Base-by-base conservation (phyloP, 2,888 invertebrate genomes). In the Drosophila anomelani region DNA sequence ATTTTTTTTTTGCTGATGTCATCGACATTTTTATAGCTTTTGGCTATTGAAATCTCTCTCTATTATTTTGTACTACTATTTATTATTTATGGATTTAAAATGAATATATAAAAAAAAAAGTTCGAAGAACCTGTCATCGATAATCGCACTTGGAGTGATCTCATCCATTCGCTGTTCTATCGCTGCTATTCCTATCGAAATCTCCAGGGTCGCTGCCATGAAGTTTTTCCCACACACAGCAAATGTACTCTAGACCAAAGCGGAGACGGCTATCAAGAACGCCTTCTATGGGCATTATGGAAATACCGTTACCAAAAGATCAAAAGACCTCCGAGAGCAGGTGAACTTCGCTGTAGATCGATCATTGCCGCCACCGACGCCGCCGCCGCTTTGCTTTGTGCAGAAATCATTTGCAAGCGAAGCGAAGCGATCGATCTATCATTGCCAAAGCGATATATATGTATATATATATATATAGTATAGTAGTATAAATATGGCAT, bases 211-310 rank as follows among this genome's bases (percentile, higher is more conserved):
- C 68, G 57, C 47, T 41, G 46, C 51, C 51, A 23, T 36, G 51
- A 38, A n/a, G 34, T 57, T 67, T 67, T 68, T 56, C 56, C 68
- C 56, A 68, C 56, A 68, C 67, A 49, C 49, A 23, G 34, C n/a
- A n/a, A n/a, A 26, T 26, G 5, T 26, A 26, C 26, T 26, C 26
- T 26, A 26, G 60, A 38, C 15, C 64, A 44, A 62, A 49, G 23
- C 41, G 26, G 34, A 39, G 46, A 54, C 46, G 51, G 51, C 36
- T 36, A 53, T 53, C 51, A 55, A 67, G 68, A 68, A 58, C 69
- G 69, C 68, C 68, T 75, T 79, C 79, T 81, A 78, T 67, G 79
- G 79, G 78, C 75, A 79, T 83, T 80, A 78, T 82, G 85, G 78
- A 82, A 82, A 83, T 82, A 86, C 82, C 86, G 86, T 82, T 82